phyloP scores from a whole-genome alignment of 2,888 invertebrate genomes.

The Isotomurus palustris region DNA sequence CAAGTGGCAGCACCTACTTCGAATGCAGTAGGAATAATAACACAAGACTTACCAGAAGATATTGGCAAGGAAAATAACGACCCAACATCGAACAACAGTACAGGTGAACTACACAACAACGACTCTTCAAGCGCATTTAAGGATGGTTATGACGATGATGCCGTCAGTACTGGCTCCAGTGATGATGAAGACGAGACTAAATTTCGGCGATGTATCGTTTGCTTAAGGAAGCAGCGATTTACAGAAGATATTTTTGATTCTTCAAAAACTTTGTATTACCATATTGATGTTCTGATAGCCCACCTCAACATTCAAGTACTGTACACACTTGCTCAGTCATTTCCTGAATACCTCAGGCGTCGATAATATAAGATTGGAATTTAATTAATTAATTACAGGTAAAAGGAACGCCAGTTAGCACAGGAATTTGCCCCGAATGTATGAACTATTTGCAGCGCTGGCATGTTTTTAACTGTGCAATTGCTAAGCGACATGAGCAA shows the following conservation, averaged over 20 bases:
- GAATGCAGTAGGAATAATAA: neutral
- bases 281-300: conserved; percentile 36
- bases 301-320: conserved; percentile 37
- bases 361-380: no score
- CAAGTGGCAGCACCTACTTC: neutral
- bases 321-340: neutral
- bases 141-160: conserved; percentile 6
- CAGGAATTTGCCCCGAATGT: conserved; percentile 38
- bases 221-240: conserved; percentile 35
- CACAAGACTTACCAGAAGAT: neutral
- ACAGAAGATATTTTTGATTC: conserved; percentile 40
- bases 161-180: conserved; percentile 20
- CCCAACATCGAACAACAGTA: no score
- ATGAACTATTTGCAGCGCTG: conserved; percentile 41
- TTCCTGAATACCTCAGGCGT: neutral
- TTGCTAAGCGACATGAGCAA: conserved; percentile 33
- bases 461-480: conserved; percentile 39
- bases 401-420: conserved; percentile 21
- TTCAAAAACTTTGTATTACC: conserved; percentile 28
- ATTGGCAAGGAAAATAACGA: neutral
- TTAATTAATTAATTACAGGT: conserved; percentile 20
- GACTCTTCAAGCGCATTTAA: no score
- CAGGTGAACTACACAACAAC: no score
- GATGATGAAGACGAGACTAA: conserved; percentile 27
- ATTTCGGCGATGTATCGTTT: conserved; percentile 36